These are phyloP conservation scores for Steinernema scapterisci DNA, from an alignment of 2,888 invertebrate species.

Conservation along the genomic window DNA sequence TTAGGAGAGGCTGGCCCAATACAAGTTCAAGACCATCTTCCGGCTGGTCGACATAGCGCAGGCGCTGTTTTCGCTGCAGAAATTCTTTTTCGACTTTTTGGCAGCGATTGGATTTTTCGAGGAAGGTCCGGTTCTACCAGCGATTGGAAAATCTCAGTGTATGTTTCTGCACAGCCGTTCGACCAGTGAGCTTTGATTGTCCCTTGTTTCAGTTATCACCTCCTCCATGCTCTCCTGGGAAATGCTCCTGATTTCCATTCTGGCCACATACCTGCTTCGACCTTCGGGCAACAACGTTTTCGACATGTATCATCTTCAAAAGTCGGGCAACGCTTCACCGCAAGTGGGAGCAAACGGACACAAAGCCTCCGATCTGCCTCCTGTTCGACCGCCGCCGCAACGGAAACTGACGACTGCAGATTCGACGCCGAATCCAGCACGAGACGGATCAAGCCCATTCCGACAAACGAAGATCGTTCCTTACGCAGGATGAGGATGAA, in stretches of 20 bases:
- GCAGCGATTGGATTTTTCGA: slow-evolving; percentile 55
- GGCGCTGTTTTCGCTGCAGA: slow-evolving; percentile 60
- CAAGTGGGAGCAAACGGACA: neutral
- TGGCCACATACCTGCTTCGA: slow-evolving; percentile 56
- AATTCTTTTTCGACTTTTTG: slow-evolving; percentile 63
- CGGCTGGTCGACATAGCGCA: slow-evolving; percentile 63
- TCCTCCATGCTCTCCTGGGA: slow-evolving; percentile 64
- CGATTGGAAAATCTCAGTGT: slow-evolving; percentile 62
- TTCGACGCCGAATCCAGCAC: neutral
- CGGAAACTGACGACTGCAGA: neutral
- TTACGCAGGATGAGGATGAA: neutral
- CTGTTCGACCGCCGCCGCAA: neutral
- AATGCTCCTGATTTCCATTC: slow-evolving; percentile 59
- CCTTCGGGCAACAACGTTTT: slow-evolving; percentile 53
- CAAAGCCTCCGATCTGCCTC: neutral
- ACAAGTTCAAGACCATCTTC: slow-evolving; percentile 60
- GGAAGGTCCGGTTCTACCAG: slow-evolving; percentile 52
- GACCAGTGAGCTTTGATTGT: slow-evolving; percentile 24
- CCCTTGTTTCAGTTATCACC: slow-evolving; percentile 56
- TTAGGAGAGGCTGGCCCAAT: slow-evolving; percentile 53
- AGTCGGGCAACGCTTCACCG: neutral
- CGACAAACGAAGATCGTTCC: neutral
- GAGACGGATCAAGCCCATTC: neutral
- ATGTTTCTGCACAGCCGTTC: slow-evolving; percentile 37
- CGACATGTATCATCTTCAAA: slow-evolving; percentile 38